Conservation (phyloP, 2,113 vertebrate species). For the Misgurnus mizolepis region DNA sequence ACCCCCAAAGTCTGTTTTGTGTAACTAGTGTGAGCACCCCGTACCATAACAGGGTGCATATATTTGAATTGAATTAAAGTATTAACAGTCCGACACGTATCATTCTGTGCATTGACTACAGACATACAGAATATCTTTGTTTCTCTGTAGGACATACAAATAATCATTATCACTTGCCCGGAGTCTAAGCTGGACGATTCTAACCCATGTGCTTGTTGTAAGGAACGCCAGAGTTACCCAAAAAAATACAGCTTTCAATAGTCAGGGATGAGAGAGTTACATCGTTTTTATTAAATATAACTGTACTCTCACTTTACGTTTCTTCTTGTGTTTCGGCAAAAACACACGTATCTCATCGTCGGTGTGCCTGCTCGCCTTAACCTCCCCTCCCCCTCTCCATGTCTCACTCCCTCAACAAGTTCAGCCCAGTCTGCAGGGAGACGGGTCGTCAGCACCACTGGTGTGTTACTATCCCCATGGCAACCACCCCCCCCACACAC, state of each 20-base stretch:
- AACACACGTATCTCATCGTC: conserved; percentile 41
- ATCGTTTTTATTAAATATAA: too few relatives aligned
- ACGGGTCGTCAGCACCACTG: conserved; percentile 79
- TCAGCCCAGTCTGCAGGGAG: conserved; percentile 71
- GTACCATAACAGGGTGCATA: too few relatives aligned
- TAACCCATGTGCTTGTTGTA: neutral
- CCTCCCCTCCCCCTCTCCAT: conserved; percentile 43
- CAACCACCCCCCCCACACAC: conserved; percentile 64
- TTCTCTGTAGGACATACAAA: conserved; percentile 21
- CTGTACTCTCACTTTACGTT: neutral
- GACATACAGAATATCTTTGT: conserved; percentile 17
- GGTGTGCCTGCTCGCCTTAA: conserved; percentile 42
- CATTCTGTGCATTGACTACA: neutral
- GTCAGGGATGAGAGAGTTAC: too few relatives aligned
- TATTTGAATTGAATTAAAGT: too few relatives aligned
- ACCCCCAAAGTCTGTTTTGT: too few relatives aligned
- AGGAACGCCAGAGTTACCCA: neutral
- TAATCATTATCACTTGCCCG: conserved; percentile 30
- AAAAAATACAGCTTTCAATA: too few relatives aligned
- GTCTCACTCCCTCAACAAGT: conserved; percentile 67
- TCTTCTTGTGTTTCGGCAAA: neutral
- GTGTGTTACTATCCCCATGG: conserved; percentile 82
- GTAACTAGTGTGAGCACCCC: too few relatives aligned
- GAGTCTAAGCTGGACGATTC: neutral
- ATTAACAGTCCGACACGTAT: too few relatives aligned